Evolutionary conservation across 2,113 vertebrate species (phyloP), one percentile per base, ranked within the genome.

Genomic region (Varanus salvator): DNA sequence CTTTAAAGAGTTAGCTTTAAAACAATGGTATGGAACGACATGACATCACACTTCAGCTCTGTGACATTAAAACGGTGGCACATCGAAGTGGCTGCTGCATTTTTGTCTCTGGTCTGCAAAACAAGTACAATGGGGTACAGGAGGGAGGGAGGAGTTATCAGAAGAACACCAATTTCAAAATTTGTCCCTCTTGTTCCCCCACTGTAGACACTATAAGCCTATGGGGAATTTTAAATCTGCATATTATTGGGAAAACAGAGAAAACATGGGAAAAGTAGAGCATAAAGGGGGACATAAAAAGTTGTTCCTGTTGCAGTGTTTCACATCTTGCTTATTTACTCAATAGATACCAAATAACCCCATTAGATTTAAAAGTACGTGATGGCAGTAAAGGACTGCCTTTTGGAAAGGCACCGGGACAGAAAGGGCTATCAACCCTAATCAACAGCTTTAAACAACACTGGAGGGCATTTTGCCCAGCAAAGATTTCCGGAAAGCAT

Each of bases 101-200:
- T 86, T 93, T 90, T 57, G 92, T 29, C 82, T 90, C 89, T 52
- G 92, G 76, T 76, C 92, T 89, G 90, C 48, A 87, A 52, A 12
- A 91, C 7, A 23, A 50, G 52, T 78, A 64, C 6, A 64, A 69
- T 64, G 48, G 86, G 52, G 66, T 74, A 87, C 84, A 86, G 81
- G 66, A 90, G 87, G 68, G 78, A 92, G 88, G 57, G 64, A 74
- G 92, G 31, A 12, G 72, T 15, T 85, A 57, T 75, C 71, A 87
- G 86, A 21, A 75, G 83, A 0, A 7, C 0, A 29, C 75, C 77
- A 78, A 54, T 74, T 83, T 76, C 52, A 54, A 3, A 0, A 8
- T 44, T 91, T 87, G 52, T 87, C 78, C 69, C 72, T 72, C 66
- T 77, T 74, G 50, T 80, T 80, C 68, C 71, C 6, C 14, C 23